Evolutionary conservation across 2,888 invertebrate genomes (phyloP).

Genomic region (Ommatoiulus sabulosus): DNA sequence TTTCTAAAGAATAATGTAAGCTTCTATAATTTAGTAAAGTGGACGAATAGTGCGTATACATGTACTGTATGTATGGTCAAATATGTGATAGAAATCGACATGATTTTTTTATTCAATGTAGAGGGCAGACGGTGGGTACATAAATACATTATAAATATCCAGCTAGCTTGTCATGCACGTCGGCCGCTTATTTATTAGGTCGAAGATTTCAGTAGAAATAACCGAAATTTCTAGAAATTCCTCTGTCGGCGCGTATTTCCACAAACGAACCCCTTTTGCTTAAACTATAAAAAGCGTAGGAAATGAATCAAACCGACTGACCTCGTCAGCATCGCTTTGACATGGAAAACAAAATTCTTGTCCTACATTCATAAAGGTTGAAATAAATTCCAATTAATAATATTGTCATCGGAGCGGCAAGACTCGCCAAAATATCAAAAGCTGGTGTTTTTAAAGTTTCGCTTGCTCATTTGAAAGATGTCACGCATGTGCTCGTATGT

Average conservation of each 20-base stretch:
- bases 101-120: not conserved
- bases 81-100: not conserved
- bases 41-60: not conserved
- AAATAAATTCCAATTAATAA: not conserved
- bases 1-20: not conserved
- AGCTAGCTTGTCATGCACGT: not conserved
- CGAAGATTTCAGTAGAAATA: not conserved
- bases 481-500: too few species aligned
- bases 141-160: not conserved
- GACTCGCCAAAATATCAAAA: not conserved
- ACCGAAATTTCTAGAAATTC: constrained; percentile 6
- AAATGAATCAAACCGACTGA: constrained; percentile 29
- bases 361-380: constrained; percentile 21
- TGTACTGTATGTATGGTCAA: not conserved
- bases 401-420: not conserved
- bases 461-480: not conserved
- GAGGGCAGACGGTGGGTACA: constrained; percentile 30
- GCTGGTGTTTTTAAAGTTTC: not conserved
- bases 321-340: constrained; percentile 3
- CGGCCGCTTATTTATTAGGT: constrained; percentile 27
- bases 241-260: not conserved
- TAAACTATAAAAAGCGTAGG: not conserved
- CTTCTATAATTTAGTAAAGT: not conserved
- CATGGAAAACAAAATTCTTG: constrained; percentile 38
- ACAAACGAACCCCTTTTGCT: constrained; percentile 13